Evolutionary conservation across 2,113 vertebrate species (phyloP), one percentile per base, ranked within the genome.

Genomic region (Helogale parvula): DNA sequence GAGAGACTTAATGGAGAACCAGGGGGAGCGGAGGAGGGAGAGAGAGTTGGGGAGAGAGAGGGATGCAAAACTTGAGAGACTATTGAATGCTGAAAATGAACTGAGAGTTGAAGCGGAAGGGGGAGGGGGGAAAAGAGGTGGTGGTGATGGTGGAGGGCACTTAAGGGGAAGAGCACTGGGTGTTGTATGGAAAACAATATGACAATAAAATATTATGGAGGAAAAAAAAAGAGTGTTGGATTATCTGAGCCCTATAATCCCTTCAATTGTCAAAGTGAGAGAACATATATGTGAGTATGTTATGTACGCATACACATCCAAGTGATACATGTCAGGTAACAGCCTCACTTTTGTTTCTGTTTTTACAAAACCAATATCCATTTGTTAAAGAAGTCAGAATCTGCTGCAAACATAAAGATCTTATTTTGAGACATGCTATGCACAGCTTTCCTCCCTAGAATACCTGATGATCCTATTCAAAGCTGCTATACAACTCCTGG

Each of bases 311-410:
- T 2, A 45, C 72, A 71, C 35, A 45, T 69, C 38, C 57, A 38
- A 91, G 38, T 31, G 33, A 11, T 65, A 86, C 45, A 35, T 35
- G 65, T 86, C n/a, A n/a, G 31, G 17, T 11, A 87, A 35, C 38
- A 92, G 14, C 5, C 72, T 93, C n/a, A n/a, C 50, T 76, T 94
- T 79, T 54, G 23, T 11, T 93, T 90, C 47, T 83, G 41, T n/a
- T 83, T 95, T 90, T 76, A 68, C 54, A 94, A 88, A 96, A 94
- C 45, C 54, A 96, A 76, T 71, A 93, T 11, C 50, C 14, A 68
- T 68, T 83, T 88, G 35, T 83, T 86, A 83, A 90, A 76, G 19
- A 89, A 81, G 54, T 74, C 54, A 94, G 41, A 57, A 86, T n/a
- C 38, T 86, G 66, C 38, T 96, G 45, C 19, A 88, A 89, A 94